These are phyloP conservation scores for Furnarius figulus DNA, from an alignment of 2,113 vertebrate species.

Conservation along the genomic window DNA sequence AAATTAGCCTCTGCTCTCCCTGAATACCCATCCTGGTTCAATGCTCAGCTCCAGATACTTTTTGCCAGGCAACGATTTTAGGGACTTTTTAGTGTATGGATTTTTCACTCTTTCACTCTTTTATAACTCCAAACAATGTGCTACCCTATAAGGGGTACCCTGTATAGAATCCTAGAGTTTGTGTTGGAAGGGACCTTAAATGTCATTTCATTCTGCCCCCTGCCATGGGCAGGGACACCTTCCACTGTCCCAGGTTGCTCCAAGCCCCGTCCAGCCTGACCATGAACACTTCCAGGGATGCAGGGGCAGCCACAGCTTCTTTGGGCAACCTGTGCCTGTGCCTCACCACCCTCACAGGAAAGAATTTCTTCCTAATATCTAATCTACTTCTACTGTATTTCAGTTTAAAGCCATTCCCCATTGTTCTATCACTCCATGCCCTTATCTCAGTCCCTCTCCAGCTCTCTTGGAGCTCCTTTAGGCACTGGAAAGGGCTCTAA, in stretches of 20 bases:
- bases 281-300: background rate
- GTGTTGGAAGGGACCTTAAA: background rate
- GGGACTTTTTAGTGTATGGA: background rate
- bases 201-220: background rate
- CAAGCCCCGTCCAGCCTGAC: background rate
- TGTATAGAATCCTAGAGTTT: background rate
- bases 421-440: background rate
- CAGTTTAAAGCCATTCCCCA: background rate
- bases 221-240: background rate
- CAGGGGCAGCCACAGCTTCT: background rate
- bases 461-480: background rate
- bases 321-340: rapidly evolving
- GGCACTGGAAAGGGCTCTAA: background rate
- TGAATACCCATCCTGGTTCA: background rate
- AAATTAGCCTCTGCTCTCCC: background rate
- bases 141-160: too few relatives aligned
- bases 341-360: background rate
- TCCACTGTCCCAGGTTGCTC: rapidly evolving
- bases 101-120: background rate
- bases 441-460: background rate
- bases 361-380: background rate
- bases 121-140: background rate
- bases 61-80: background rate
- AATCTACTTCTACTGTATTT: background rate
- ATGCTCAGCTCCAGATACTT: background rate